Percentiles rank a stretch among this genome's conserved stretches.
phyloP scores from a whole-genome alignment of 2,113 vertebrate species.

The Mirza zaza region DNA sequence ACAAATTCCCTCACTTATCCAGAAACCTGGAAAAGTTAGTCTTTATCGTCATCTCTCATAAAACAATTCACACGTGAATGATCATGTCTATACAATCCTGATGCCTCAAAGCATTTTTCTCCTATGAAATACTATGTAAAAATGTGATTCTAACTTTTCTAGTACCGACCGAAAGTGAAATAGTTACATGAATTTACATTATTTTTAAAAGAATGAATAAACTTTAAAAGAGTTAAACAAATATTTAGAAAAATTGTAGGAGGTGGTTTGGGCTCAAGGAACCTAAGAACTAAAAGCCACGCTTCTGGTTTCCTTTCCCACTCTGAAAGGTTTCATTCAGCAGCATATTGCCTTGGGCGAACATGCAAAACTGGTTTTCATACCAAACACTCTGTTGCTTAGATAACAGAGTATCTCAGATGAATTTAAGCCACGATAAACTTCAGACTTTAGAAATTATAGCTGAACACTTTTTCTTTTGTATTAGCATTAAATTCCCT shows the following conservation, averaged over 20 bases:
- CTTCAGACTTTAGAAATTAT: not conserved
- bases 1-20: not conserved
- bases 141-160: not conserved
- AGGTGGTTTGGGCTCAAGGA: not conserved
- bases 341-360: not conserved
- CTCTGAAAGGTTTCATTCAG: not conserved
- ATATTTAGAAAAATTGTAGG: not conserved
- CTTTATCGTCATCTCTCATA: not conserved
- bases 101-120: not conserved
- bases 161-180: not conserved
- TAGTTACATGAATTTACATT: not conserved
- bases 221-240: slow-evolving; percentile 42
- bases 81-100: not conserved
- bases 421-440: not conserved
- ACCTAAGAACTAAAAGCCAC: not conserved
- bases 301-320: not conserved
- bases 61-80: not conserved
- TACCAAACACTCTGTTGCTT: not conserved
- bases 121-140: not conserved
- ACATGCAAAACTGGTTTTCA: slow-evolving; percentile 44
- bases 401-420: not conserved
- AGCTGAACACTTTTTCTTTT: not conserved
- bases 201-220: slow-evolving; percentile 26
- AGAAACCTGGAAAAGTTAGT: not conserved
- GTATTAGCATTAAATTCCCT: not conserved